Conservation (phyloP, 2,113 vertebrate species). For the Cololabis saira region DNA sequence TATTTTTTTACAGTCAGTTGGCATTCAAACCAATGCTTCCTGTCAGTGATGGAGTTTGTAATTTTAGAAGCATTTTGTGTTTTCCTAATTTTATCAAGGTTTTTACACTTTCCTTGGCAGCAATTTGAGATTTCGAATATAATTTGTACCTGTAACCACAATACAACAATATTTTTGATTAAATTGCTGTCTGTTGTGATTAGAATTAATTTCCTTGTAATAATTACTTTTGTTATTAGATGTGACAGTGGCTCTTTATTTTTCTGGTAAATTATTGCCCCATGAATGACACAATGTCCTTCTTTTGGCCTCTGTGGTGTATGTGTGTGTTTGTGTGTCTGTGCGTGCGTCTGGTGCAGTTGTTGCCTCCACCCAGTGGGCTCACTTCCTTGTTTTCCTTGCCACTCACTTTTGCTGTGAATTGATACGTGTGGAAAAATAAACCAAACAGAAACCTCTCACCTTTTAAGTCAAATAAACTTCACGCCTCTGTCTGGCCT, state of each 20-base stretch:
- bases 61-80: no score
- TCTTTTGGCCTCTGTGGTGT: slow-evolving; percentile 43
- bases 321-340: slow-evolving; percentile 23
- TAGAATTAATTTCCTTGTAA: not conserved
- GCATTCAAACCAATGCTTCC: no score
- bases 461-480: slow-evolving; percentile 75
- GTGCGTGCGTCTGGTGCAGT: slow-evolving; percentile 23
- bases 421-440: slow-evolving; percentile 70
- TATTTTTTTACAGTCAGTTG: no score
- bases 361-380: slow-evolving; percentile 56
- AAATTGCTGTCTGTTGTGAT: not conserved
- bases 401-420: slow-evolving; percentile 67
- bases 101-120: no score
- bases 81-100: no score
- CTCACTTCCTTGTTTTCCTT: slow-evolving; percentile 73
- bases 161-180: no score
- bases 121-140: no score
- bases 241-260: not conserved
- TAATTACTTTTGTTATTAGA: not conserved
- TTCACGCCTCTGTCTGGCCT: slow-evolving; percentile 37
- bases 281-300: slow-evolving; percentile 58
- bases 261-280: slow-evolving; percentile 37
- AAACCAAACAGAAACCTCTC: slow-evolving; percentile 71
- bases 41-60: no score
- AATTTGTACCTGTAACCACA: no score